phyloP scores from a whole-genome alignment of 23 tunicate genomes.

The Phallusia fumigata region DNA sequence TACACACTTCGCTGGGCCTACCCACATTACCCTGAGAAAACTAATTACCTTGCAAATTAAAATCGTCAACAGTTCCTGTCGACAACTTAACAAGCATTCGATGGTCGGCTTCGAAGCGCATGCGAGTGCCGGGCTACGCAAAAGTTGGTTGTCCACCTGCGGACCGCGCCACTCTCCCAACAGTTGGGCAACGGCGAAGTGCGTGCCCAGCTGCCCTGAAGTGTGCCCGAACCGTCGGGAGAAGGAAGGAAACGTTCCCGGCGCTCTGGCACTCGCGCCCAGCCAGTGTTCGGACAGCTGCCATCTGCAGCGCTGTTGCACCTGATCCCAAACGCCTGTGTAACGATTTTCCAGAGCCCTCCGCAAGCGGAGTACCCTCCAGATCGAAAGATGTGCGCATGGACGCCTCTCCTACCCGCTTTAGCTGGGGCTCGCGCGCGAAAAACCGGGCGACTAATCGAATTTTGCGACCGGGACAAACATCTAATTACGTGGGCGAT shows the following conservation, averaged over 20 bases:
- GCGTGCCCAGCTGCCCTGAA: constrained; percentile 14
- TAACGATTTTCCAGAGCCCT: constrained; percentile 5
- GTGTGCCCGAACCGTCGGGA: neutral
- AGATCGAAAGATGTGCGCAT: neutral
- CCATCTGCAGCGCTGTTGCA: constrained; percentile 4
- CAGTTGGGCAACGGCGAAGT: constrained; percentile 4
- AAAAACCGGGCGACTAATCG: neutral
- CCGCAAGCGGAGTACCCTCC: constrained; percentile 13
- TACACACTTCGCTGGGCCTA: no score
- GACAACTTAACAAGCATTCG: neutral
- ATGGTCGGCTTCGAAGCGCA: no score
- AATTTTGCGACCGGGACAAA: neutral
- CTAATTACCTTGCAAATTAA: neutral
- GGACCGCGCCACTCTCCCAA: neutral
- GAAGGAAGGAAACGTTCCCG: neutral
- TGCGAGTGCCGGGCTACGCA: neutral
- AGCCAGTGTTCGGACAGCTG: neutral
- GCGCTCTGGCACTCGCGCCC: neutral
- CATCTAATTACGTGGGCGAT: neutral
- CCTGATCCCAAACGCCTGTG: constrained; percentile 17
- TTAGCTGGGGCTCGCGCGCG: neutral
- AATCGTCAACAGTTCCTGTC: constrained; percentile 9
- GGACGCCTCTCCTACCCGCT: neutral
- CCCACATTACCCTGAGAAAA: no score
- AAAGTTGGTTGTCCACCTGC: constrained; percentile 7